These are phyloP conservation scores for Ischnus inquisitorius DNA, from an alignment of 2,888 invertebrate genomes.

Conservation along the genomic window DNA sequence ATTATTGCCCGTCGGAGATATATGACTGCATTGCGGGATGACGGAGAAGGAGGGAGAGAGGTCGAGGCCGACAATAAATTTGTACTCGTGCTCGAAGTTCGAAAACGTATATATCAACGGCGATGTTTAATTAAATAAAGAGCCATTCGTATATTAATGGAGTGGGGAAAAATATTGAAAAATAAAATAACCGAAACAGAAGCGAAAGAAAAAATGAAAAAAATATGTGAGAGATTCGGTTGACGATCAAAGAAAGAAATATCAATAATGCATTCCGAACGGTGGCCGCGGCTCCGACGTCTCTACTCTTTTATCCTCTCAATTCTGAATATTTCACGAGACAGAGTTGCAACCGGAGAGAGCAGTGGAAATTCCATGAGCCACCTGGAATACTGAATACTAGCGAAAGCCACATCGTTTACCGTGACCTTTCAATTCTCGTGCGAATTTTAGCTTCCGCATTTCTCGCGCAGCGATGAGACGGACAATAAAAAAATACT, in stretches of 20 bases:
- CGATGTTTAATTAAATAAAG: slow-evolving; percentile 50
- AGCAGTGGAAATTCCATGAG: not conserved
- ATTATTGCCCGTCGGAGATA: slow-evolving; percentile 46
- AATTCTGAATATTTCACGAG: slow-evolving; percentile 24
- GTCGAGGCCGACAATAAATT: slow-evolving; percentile 31
- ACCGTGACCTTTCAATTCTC: slow-evolving; percentile 25
- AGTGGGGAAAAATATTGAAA: not conserved
- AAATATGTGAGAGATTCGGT: slow-evolving; percentile 21
- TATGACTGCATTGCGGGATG: not conserved
- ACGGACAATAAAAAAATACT: not conserved
- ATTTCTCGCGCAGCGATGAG: slow-evolving; percentile 25
- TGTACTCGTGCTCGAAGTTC: slow-evolving; percentile 1
- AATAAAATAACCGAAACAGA: not conserved
- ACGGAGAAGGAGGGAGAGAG: not conserved
- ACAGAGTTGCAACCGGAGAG: slow-evolving; percentile 15
- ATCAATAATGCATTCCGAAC: slow-evolving; percentile 23
- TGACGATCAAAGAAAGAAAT: slow-evolving; percentile 30
- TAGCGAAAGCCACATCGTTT: slow-evolving; percentile 10
- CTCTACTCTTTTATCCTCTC: not conserved
- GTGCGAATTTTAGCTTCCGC: not conserved
- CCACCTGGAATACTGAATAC: slow-evolving; percentile 19
- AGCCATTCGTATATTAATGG: slow-evolving; percentile 23
- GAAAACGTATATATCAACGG: slow-evolving; percentile 24
- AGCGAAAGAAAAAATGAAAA: not conserved
- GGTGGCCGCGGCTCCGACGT: not conserved